Evolutionary conservation across 2,888 invertebrate species (phyloP).

Genomic region (Lepidocyrtoides sp.): DNA sequence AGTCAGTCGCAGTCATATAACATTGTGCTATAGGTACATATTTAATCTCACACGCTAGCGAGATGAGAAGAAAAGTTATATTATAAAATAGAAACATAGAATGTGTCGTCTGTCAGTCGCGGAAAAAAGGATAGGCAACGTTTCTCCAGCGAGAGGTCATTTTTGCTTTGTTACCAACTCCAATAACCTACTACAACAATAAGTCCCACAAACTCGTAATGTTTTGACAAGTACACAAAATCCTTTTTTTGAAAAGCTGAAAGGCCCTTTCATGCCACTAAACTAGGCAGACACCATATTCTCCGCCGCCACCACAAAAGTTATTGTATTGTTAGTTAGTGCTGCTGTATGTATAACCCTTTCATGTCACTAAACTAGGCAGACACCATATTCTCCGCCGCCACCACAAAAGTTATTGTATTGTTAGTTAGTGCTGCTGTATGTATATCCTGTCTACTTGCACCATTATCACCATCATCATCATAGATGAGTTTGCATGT

Average conservation of each 20-base stretch:
- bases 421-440: neutral
- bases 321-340: too few relatives aligned
- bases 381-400: too few relatives aligned
- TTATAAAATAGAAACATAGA: conserved; percentile 73
- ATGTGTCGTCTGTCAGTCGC: conserved; percentile 78
- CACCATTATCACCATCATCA: neutral
- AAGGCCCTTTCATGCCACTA: conserved; percentile 75
- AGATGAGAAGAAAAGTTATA: conserved; percentile 54
- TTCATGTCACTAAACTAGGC: conserved; percentile 60
- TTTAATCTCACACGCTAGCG: conserved; percentile 67
- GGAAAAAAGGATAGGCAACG: conserved; percentile 72
- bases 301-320: conserved; percentile 17
- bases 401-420: conserved; percentile 27
- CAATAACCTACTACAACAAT: conserved; percentile 42
- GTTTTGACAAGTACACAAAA: conserved; percentile 79
- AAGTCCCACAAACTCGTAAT: conserved; percentile 73
- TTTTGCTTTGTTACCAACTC: conserved; percentile 2
- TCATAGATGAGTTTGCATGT: conserved; percentile 24
- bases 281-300: neutral
- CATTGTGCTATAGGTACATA: conserved; percentile 16
- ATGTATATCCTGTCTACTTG: neutral
- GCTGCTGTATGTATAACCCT: too few relatives aligned
- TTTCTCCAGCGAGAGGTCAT: conserved; percentile 60
- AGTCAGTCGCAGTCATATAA: conserved; percentile 23
- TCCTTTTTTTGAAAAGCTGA: conserved; percentile 78